Conservation (phyloP, 2,797 vertebrate genomes). For the Anisognathus igniventris region DNA sequence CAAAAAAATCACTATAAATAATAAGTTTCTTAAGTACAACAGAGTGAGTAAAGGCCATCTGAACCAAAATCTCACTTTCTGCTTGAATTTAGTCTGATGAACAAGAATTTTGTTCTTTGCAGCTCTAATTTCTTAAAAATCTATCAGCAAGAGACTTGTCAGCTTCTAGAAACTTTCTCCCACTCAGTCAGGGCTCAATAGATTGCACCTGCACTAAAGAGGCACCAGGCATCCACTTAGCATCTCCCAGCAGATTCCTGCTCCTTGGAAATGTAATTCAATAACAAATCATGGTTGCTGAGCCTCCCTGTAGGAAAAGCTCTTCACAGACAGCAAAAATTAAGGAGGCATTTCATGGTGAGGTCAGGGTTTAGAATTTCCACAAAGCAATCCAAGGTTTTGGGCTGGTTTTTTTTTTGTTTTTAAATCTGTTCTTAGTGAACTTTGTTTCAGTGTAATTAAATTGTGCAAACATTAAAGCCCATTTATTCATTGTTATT, state of each 20-base stretch:
- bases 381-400: background rate
- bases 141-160: background rate
- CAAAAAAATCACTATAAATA: background rate
- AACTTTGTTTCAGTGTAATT: background rate
- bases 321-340: background rate
- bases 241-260: background rate
- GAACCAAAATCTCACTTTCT: background rate
- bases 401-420: background rate
- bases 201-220: background rate
- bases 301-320: background rate
- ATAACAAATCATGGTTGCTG: background rate
- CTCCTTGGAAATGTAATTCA: background rate
- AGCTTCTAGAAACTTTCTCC: background rate
- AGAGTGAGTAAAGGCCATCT: background rate
- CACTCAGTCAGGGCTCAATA: background rate
- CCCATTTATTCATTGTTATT: background rate
- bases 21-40: background rate
- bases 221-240: background rate
- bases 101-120: background rate
- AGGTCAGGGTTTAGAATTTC: background rate
- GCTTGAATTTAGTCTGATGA: background rate
- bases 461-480: background rate
- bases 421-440: background rate
- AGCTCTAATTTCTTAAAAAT: background rate
- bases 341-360: background rate